Percentiles rank a stretch among this genome's conserved stretches.
phyloP scores from a whole-genome alignment of 2,113 vertebrate species.

The Montifringilla adamsi region DNA sequence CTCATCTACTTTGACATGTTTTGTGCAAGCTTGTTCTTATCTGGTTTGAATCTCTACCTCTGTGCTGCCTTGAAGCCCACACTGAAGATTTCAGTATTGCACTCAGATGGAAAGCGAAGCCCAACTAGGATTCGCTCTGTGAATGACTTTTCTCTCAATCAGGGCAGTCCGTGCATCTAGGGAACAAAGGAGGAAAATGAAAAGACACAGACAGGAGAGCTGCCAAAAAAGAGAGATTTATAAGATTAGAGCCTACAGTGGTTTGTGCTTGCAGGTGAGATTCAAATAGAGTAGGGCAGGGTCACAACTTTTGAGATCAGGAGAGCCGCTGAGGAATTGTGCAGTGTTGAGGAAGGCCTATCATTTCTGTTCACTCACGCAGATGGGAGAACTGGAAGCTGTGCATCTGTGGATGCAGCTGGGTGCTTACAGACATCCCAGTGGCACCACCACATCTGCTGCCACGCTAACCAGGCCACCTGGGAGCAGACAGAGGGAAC shows the following conservation, averaged over 20 bases:
- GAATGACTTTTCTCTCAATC: not conserved
- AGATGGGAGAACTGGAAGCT: not conserved
- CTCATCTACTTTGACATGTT: rapidly evolving
- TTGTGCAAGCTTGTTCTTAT: not conserved
- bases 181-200: not conserved
- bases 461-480: not conserved
- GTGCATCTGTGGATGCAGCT: not conserved
- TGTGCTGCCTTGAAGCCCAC: not conserved
- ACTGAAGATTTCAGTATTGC: not conserved
- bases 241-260: not conserved
- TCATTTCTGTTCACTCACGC: not conserved
- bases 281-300: not conserved
- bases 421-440: not conserved
- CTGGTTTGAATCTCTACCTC: not conserved
- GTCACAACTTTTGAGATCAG: not conserved
- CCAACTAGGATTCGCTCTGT: not conserved
- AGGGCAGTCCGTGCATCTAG: not conserved
- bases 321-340: not conserved
- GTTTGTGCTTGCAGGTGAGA: not conserved
- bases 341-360: not conserved
- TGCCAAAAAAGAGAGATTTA: not conserved
- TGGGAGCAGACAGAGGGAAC: not conserved
- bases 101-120: not conserved
- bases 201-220: not conserved
- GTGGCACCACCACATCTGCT: not conserved